A percentile compares a stretch with the other conserved stretches of the same genome.
Conservation (phyloP, 2,113 vertebrate genomes). For the Archilochus colubris region DNA sequence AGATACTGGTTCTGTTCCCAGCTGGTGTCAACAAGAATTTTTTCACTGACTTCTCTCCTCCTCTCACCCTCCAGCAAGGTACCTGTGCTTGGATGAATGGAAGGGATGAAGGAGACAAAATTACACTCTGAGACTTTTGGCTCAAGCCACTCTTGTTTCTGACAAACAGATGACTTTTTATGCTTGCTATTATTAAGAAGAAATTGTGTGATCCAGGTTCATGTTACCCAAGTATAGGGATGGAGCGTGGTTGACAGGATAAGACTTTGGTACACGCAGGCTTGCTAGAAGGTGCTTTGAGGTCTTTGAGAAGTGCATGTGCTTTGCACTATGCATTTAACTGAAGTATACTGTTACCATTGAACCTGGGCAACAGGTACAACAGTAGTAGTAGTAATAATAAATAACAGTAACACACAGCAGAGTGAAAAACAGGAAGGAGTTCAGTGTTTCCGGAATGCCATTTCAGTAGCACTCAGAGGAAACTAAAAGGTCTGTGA, state of each 20-base stretch:
- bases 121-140: background rate
- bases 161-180: background rate
- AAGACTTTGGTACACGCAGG: background rate
- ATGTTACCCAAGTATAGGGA: background rate
- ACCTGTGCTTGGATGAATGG: background rate
- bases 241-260: background rate
- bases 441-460: background rate
- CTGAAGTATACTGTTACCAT: background rate
- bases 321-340: background rate
- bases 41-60: background rate
- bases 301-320: background rate
- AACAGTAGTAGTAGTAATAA: too few relatives aligned
- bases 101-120: background rate
- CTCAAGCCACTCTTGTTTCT: background rate
- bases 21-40: background rate
- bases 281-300: background rate
- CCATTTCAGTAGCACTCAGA: background rate
- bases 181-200: background rate
- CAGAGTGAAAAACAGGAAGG: background rate
- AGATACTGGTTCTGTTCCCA: fast-evolving
- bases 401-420: background rate
- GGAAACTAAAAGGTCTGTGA: background rate
- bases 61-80: background rate
- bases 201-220: background rate
- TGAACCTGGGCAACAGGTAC: background rate